Evolutionary conservation across 2,888 invertebrate genomes (phyloP).

Genomic region (Serrognathus titanus): DNA sequence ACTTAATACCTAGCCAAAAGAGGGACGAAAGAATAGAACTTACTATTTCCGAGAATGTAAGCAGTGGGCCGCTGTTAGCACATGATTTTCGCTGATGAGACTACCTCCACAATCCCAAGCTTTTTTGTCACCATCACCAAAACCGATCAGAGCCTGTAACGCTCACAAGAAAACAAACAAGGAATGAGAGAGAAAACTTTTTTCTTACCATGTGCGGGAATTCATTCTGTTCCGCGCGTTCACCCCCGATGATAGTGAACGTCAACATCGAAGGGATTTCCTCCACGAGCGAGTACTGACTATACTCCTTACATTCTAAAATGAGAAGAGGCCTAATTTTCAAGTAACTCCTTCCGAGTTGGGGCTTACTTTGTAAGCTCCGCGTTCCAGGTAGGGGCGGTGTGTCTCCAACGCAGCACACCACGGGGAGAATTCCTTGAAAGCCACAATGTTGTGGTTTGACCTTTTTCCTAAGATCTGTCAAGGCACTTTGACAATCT

Average conservation of each 20-base stretch:
- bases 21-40: not conserved
- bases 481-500: not conserved
- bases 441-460: not conserved
- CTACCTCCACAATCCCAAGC: constrained; percentile 52
- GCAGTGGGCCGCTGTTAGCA: constrained; percentile 61
- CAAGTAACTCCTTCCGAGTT: not conserved
- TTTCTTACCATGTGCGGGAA: constrained; percentile 51
- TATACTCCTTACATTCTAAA: not conserved
- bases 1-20: too few relatives aligned
- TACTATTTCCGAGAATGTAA: constrained; percentile 24
- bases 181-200: not conserved
- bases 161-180: too few relatives aligned
- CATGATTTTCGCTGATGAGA: constrained; percentile 52
- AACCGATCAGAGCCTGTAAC: not conserved
- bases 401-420: not conserved
- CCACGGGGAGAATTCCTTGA: not conserved
- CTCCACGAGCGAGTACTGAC: not conserved
- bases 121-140: constrained; percentile 46
- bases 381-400: not conserved
- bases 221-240: constrained; percentile 43
- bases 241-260: constrained; percentile 44
- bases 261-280: not conserved
- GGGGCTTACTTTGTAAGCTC: not conserved
- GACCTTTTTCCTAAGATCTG: not conserved
- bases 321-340: not conserved